Conservation (phyloP, 2,888 invertebrate genomes). For the Eilema caniola region DNA sequence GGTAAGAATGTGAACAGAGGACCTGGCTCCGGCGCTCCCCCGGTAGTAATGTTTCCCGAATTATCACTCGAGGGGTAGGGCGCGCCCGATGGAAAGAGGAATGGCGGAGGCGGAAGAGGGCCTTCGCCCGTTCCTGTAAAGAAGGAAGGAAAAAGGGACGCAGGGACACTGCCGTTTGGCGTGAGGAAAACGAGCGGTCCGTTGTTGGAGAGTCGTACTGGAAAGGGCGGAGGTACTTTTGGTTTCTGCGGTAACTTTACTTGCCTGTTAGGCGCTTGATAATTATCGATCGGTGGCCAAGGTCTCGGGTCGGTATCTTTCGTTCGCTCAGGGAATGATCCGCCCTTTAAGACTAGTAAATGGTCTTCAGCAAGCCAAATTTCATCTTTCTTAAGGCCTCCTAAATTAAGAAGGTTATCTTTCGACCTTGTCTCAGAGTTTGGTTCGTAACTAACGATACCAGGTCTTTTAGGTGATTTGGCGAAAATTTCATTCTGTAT, state of each 20-base stretch:
- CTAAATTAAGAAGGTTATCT: conserved; percentile 92
- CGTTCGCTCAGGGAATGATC: conserved; percentile 88
- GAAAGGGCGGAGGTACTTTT: conserved; percentile 96
- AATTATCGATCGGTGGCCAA: conserved; percentile 95
- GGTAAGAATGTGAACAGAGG: conserved; percentile 89
- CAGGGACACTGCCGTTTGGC: conserved; percentile 91
- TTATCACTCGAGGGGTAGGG: conserved; percentile 86
- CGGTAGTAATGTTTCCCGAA: conserved; percentile 89
- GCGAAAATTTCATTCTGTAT: conserved; percentile 94
- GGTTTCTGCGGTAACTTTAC: conserved; percentile 94
- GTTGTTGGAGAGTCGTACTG: conserved; percentile 94
- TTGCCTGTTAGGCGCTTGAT: conserved; percentile 93
- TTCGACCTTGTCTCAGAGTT: conserved; percentile 93
- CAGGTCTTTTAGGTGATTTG: conserved; percentile 91
- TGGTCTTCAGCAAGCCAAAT: conserved; percentile 97
- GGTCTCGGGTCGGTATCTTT: conserved; percentile 78
- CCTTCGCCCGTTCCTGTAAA: conserved; percentile 88
- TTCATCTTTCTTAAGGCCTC: conserved; percentile 94
- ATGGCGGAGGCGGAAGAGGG: conserved; percentile 85
- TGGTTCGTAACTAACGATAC: conserved; percentile 92
- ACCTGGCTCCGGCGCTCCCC: conserved; percentile 88
- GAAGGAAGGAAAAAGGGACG: conserved; percentile 89
- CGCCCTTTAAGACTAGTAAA: conserved; percentile 93
- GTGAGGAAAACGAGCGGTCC: conserved; percentile 96
- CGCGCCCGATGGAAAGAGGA: conserved; percentile 87